Conservation (phyloP, 2,797 vertebrate genomes). For the Hydrolagus colliei region DNA sequence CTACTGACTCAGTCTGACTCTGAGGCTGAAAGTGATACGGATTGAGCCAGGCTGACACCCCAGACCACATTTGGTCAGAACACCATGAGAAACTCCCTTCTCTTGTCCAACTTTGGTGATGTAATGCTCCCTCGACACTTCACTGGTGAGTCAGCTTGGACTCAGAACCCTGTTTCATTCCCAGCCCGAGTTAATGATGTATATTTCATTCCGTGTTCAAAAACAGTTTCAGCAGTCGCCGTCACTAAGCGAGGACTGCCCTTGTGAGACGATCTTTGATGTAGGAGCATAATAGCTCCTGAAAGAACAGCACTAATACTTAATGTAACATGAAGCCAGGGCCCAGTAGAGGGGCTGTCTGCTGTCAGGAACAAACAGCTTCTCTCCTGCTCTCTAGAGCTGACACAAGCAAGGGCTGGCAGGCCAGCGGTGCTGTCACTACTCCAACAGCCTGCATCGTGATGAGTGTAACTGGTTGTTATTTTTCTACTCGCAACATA, state of each 20-base stretch:
- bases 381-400: constrained; percentile 61
- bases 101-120: no score
- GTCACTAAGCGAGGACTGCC: constrained; percentile 59
- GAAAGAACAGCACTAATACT: constrained; percentile 65
- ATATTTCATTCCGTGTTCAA: constrained; percentile 67
- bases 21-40: no score
- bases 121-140: no score
- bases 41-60: no score
- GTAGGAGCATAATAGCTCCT: constrained; percentile 62
- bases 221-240: constrained; percentile 64
- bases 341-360: constrained; percentile 59
- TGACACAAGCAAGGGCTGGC: constrained; percentile 63
- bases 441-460: constrained; percentile 7
- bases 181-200: constrained; percentile 60
- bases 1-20: no score
- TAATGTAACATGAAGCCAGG: constrained; percentile 83
- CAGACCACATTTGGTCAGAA: no score
- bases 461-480: constrained; percentile 17
- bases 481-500: neutral
- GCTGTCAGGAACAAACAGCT: constrained; percentile 63
- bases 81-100: no score
- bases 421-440: constrained; percentile 44
- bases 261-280: constrained; percentile 64
- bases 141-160: no score
- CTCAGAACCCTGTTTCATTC: constrained; percentile 34